A percentile compares a stretch with the other conserved stretches of the same genome.
These are phyloP conservation scores for Coptotermes formosanus DNA, from an alignment of 1,140 invertebrate species.

Conservation along the genomic window DNA sequence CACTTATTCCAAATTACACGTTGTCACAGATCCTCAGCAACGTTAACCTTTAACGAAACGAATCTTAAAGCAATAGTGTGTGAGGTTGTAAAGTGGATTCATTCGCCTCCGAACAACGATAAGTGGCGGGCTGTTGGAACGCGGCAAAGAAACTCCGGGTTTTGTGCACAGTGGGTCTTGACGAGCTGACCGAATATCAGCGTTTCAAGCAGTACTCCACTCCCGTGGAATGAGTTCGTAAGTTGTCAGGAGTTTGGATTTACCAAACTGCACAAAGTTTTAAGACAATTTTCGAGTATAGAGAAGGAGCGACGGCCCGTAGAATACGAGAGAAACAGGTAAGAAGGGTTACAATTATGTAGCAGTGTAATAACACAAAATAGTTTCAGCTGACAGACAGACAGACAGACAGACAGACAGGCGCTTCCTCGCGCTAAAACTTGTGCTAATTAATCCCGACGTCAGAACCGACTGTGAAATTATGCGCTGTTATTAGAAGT, in stretches of 20 bases:
- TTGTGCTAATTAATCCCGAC: neutral
- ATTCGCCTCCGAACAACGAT: too few species aligned
- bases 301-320: neutral
- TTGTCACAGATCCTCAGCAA: too few species aligned
- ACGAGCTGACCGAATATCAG: neutral
- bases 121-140: too few species aligned
- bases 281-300: neutral
- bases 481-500: neutral
- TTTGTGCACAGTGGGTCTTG: too few species aligned
- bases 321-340: neutral
- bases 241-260: neutral
- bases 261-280: neutral
- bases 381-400: neutral
- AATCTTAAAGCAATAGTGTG: too few species aligned
- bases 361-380: slow-evolving; percentile 7
- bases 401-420: too few species aligned
- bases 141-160: too few species aligned
- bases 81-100: too few species aligned
- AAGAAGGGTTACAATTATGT: neutral
- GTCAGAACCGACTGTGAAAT: neutral
- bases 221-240: neutral
- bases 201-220: neutral
- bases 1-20: too few species aligned
- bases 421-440: neutral
- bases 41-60: too few species aligned